phyloP scores from a whole-genome alignment of 2,113 vertebrate species.

The Peucedramus taeniatus region DNA sequence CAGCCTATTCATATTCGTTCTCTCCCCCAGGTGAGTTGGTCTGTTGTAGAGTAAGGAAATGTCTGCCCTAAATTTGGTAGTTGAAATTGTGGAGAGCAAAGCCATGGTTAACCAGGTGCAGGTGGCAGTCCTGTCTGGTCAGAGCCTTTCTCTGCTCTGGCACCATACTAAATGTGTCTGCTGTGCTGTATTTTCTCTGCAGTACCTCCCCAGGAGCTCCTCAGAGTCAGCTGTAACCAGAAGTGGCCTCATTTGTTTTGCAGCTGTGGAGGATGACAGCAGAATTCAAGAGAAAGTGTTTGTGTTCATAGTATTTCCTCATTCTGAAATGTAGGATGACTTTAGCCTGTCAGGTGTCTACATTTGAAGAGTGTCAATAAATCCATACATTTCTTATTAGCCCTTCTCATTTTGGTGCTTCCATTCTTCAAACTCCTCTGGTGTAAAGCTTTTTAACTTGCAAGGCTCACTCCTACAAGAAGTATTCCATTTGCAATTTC shows the following conservation, averaged over 20 bases:
- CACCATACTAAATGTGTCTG: rapidly evolving
- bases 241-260: not conserved
- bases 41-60: not conserved
- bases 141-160: not conserved
- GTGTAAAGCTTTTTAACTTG: not conserved
- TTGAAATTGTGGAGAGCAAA: not conserved
- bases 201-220: not conserved
- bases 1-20: not conserved
- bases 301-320: not conserved
- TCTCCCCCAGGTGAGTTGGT: not conserved
- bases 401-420: not conserved
- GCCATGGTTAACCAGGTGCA: not conserved
- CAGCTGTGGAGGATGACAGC: not conserved
- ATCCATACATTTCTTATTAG: not conserved
- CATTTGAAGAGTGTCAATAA: not conserved
- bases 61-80: not conserved
- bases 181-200: not conserved
- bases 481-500: not conserved
- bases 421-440: not conserved
- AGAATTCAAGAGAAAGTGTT: not conserved
- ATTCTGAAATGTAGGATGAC: not conserved
- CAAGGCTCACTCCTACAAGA: not conserved
- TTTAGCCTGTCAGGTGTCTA: not conserved
- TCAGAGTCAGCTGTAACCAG: not conserved
- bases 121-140: not conserved